phyloP scores from a whole-genome alignment of 1,140 invertebrate species.

The Drosophila chauvacae region DNA sequence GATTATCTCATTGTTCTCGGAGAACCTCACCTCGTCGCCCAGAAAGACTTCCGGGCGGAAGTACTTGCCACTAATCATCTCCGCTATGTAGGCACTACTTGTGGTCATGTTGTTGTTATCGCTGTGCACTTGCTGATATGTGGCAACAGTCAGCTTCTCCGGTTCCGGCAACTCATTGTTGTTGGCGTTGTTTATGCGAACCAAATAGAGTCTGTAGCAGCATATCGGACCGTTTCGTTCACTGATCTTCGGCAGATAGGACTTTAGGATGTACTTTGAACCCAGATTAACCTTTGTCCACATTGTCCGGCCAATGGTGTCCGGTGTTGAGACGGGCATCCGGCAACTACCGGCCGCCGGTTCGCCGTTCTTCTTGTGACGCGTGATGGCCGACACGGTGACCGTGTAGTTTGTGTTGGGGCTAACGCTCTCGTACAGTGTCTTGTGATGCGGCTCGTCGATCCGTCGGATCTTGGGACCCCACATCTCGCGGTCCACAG shows the following conservation, averaged over 20 bases:
- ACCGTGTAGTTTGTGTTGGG: slow-evolving; percentile 93
- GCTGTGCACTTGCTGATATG: slow-evolving; percentile 90
- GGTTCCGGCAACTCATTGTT: slow-evolving; percentile 89
- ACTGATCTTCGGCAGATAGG: slow-evolving; percentile 90
- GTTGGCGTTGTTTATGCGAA: slow-evolving; percentile 88
- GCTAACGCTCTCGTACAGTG: slow-evolving; percentile 85
- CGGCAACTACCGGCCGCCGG: slow-evolving; percentile 86
- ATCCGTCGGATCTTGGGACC: slow-evolving; percentile 87
- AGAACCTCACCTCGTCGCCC: slow-evolving; percentile 86
- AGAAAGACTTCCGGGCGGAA: slow-evolving; percentile 88
- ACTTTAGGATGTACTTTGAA: slow-evolving; percentile 89
- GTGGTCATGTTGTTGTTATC: slow-evolving; percentile 73
- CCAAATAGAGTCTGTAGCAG: slow-evolving; percentile 92
- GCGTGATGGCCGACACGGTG: slow-evolving; percentile 89
- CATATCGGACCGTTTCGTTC: slow-evolving; percentile 95
- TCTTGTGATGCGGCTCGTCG: slow-evolving; percentile 83
- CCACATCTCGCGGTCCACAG: slow-evolving; percentile 86
- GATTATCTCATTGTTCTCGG: slow-evolving; percentile 58
- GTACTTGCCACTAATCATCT: slow-evolving; percentile 89
- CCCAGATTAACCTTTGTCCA: slow-evolving; percentile 90
- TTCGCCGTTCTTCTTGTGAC: slow-evolving; percentile 88
- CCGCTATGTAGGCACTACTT: slow-evolving; percentile 92
- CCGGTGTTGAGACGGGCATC: slow-evolving; percentile 90
- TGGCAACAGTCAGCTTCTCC: slow-evolving; percentile 88
- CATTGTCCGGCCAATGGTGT: slow-evolving; percentile 87